Evolutionary conservation across 2,113 vertebrate genomes (phyloP).

Genomic region (Cololabis saira): DNA sequence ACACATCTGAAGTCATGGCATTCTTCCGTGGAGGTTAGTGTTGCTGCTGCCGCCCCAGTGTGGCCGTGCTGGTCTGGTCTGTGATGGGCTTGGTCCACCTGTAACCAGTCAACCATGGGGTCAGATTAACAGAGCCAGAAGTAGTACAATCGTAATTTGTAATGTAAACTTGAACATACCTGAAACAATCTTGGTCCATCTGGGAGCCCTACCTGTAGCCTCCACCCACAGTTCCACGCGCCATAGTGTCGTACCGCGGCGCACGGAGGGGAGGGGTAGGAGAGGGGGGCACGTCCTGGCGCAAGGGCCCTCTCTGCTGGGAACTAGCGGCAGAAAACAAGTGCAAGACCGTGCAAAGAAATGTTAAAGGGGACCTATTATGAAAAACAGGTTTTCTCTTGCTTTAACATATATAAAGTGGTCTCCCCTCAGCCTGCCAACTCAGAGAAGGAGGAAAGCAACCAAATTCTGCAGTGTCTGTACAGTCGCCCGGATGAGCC

Average conservation of each 20-base stretch:
- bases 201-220: constrained; percentile 75
- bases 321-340: constrained; percentile 45
- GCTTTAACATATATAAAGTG: too few species aligned
- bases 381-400: too few species aligned
- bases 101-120: constrained; percentile 46
- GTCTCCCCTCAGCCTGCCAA: too few species aligned
- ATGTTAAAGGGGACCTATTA: too few species aligned
- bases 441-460: too few species aligned
- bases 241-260: constrained; percentile 84
- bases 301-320: constrained; percentile 91
- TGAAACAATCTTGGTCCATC: constrained; percentile 23
- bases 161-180: constrained; percentile 19
- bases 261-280: constrained; percentile 86
- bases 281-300: constrained; percentile 95
- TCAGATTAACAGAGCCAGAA: neutral
- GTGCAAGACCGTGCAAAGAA: too few species aligned
- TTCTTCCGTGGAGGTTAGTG: constrained; percentile 88
- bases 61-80: constrained; percentile 83
- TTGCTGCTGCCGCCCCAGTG: constrained; percentile 63
- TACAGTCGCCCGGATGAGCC: too few species aligned
- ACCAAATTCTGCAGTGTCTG: too few species aligned
- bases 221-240: constrained; percentile 67
- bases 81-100: constrained; percentile 72
- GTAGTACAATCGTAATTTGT: neutral
- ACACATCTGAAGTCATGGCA: constrained; percentile 90